Evolutionary conservation across 1,140 invertebrate genomes (phyloP).

Genomic region (Psix sp.): DNA sequence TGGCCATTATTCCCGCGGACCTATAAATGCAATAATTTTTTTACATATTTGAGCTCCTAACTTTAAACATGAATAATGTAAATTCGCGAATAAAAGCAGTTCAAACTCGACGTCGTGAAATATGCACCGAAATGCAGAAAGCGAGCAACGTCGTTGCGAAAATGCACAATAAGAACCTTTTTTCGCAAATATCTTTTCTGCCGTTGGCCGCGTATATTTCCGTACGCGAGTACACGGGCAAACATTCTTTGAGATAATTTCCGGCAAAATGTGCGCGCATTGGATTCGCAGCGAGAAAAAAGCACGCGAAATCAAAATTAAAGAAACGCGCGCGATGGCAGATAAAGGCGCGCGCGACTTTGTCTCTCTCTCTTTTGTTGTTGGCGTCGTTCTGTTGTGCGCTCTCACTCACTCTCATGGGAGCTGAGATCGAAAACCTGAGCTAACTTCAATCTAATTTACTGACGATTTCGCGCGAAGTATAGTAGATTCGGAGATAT

Average conservation of each 20-base stretch:
- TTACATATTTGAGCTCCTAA: constrained; percentile 7
- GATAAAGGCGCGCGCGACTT: too few relatives aligned
- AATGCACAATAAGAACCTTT: constrained; percentile 31
- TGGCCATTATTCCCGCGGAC: constrained; percentile 3
- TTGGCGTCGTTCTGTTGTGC: too few relatives aligned
- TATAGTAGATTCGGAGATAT: constrained; percentile 37
- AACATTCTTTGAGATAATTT: constrained; percentile 19
- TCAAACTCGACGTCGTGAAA: constrained; percentile 24
- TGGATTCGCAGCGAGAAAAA: constrained; percentile 3
- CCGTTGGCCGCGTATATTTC: background rate
- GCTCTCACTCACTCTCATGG: too few relatives aligned
- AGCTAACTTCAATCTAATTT: constrained; percentile 39
- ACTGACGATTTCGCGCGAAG: constrained; percentile 35
- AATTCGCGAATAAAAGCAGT: constrained; percentile 16
- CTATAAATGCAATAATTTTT: constrained; percentile 16
- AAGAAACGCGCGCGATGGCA: too few relatives aligned
- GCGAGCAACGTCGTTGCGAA: constrained; percentile 1
- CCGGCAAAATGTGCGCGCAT: constrained; percentile 1
- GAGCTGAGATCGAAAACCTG: too few relatives aligned
- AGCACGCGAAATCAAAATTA: background rate
- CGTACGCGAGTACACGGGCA: constrained; percentile 15
- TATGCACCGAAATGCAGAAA: constrained; percentile 15
- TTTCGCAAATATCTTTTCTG: constrained; percentile 26
- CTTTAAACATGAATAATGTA: constrained; percentile 32
- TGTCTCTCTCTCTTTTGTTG: too few relatives aligned